Base-by-base conservation (phyloP, 2,113 vertebrate species). In the Corydoras maculifer region DNA sequence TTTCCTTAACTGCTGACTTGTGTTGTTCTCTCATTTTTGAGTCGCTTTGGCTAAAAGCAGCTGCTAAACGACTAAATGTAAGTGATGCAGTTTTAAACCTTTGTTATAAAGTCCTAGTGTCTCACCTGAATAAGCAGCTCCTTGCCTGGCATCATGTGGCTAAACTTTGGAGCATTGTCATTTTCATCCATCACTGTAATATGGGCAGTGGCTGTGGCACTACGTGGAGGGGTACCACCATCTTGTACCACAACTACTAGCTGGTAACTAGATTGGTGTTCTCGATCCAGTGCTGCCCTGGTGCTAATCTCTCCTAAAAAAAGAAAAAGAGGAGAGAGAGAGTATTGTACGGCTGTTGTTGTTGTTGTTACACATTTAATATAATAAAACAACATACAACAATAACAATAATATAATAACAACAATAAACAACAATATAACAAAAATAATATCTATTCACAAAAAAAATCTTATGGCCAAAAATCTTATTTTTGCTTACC, bases 201-300 rank as follows among this genome's bases (percentile, higher is more conserved):
- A 8, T 97, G 93, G 70, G 94, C 79, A 0, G 95, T 97, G 49
- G 94, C 96, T 0, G 94, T 97, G 79, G 93, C 87, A 3, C 93
- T 99, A 50, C 93, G 94, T 0, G 96, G 91, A 0, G 96, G 96
- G 0, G 92, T 94, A 0, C 96, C 97, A 0, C 90, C 92, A 0
- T 99, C 97, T 76, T 97, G 95, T 43, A 97, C 93, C 0, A 93
- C 89, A 75, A 98, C 93, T 68, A 93, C 80, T 5, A 99, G 84
- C 89, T 98, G 95, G 84, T 93, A 95, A 80, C 93, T 95, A 83
- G 93, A 93, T 85, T 98, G 96, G 66, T 87, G 89, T 84, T 99
- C 97, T 3, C 97, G 88, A 80, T 99, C 95, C 81, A 99, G 81
- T 25, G 85, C 91, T 0, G 87, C 82, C 32, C 91, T 90, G 30